Conservation (phyloP, 35 echinoderm and acorn worm species). For the Patiria miniata region DNA sequence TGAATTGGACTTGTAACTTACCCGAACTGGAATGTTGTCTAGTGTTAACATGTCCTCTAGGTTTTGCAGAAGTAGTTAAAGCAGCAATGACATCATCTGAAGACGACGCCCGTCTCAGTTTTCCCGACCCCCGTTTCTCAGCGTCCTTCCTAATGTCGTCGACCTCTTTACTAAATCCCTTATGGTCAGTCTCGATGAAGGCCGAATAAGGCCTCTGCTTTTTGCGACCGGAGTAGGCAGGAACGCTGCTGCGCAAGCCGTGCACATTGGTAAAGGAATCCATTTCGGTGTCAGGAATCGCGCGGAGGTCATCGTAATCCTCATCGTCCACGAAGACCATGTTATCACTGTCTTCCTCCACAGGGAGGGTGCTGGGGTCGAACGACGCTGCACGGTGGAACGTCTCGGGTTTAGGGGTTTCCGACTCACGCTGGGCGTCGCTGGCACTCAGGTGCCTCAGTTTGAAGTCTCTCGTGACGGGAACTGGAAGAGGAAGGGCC, state of each 20-base stretch:
- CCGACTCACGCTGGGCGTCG: conserved; percentile 39
- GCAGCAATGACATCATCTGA: conserved; percentile 63
- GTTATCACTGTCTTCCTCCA: conserved; percentile 72
- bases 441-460: conserved; percentile 49
- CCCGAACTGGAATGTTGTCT: conserved; percentile 40
- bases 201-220: conserved; percentile 74
- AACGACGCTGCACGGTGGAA: conserved; percentile 57
- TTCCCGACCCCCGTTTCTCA: background rate
- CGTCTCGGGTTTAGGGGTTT: conserved; percentile 33
- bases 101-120: conserved; percentile 57
- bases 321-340: conserved; percentile 83
- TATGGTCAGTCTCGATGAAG: conserved; percentile 58
- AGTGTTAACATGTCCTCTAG: background rate
- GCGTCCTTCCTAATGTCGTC: background rate
- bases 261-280: conserved; percentile 77
- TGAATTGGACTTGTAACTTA: conserved; percentile 4
- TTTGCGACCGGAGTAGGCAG: conserved; percentile 32
- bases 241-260: conserved; percentile 76
- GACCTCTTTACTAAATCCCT: conserved; percentile 22
- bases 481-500: conserved; percentile 26
- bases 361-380: conserved; percentile 60
- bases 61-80: background rate
- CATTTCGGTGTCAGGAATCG: conserved; percentile 34
- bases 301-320: conserved; percentile 47
- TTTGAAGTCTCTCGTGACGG: conserved; percentile 42